Percentiles rank a stretch among this genome's conserved stretches.
These are phyloP conservation scores for Prinia subflava DNA, from an alignment of 2,113 vertebrate species.

Conservation along the genomic window DNA sequence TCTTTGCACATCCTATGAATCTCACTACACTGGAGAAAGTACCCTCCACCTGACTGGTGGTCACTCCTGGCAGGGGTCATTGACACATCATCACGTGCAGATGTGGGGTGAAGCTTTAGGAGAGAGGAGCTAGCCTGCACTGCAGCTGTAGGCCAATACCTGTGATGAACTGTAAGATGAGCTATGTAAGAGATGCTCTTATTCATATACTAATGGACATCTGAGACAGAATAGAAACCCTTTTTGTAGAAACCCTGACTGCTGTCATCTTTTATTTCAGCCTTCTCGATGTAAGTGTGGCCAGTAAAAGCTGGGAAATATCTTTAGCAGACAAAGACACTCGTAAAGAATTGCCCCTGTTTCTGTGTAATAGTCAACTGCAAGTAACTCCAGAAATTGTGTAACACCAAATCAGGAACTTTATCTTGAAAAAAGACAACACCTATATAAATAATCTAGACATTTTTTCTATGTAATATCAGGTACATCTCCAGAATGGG, in stretches of 20 bases:
- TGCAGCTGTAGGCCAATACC: background rate
- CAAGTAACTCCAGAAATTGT: background rate
- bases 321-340: background rate
- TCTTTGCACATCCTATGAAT: background rate
- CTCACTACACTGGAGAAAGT: background rate
- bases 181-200: background rate
- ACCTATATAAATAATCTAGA: background rate
- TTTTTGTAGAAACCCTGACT: background rate
- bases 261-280: background rate
- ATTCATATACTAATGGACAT: background rate
- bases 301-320: background rate
- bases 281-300: background rate
- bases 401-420: background rate
- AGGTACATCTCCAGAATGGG: background rate
- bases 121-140: background rate
- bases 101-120: background rate
- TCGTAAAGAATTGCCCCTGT: background rate
- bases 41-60: background rate
- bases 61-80: accelerated
- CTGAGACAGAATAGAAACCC: background rate
- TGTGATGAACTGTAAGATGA: background rate
- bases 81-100: background rate
- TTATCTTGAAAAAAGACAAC: background rate
- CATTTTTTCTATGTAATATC: background rate
- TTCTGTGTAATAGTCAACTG: background rate